These are phyloP conservation scores for Andrena camellia DNA, from an alignment of 2,888 invertebrate genomes.

Conservation along the genomic window DNA sequence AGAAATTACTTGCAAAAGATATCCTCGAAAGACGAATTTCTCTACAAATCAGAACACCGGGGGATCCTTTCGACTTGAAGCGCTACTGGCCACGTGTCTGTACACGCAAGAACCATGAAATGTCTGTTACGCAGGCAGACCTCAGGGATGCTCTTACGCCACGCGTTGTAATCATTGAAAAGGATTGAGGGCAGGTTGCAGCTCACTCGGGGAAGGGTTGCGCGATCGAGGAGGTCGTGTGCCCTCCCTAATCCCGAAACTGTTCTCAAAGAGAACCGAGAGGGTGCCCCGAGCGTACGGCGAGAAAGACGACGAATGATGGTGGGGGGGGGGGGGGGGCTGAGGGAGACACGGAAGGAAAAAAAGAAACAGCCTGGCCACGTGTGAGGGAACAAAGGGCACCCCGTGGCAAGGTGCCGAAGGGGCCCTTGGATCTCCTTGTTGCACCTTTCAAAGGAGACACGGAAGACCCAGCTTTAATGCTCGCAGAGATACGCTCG, in stretches of 20 bases:
- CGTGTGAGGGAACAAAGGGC: constrained; percentile 83
- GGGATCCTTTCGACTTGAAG: background rate
- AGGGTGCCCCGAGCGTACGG: background rate
- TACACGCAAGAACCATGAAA: constrained; percentile 40
- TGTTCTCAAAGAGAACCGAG: constrained; percentile 19
- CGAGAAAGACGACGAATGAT: background rate
- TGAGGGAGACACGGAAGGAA: constrained; percentile 18
- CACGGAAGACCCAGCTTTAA: constrained; percentile 63
- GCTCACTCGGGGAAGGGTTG: constrained; percentile 68
- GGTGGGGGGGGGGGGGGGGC: constrained; percentile 6
- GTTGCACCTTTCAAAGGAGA: constrained; percentile 74
- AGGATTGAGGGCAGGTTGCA: constrained; percentile 70
- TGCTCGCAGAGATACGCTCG: constrained; percentile 49
- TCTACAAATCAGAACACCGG: background rate
- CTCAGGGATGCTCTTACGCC: constrained; percentile 28
- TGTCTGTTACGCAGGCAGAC: constrained; percentile 43
- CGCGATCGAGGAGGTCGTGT: constrained; percentile 71
- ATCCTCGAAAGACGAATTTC: too few relatives aligned
- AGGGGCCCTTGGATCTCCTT: constrained; percentile 69
- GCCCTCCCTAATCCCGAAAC: constrained; percentile 59
- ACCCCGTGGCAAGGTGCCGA: constrained; percentile 81
- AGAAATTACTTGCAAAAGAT: too few relatives aligned
- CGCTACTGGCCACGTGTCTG: background rate
- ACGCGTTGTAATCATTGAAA: constrained; percentile 44
- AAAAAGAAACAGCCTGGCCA: constrained; percentile 76